Base-by-base conservation (phyloP, 2,797 vertebrate species). In the Anguilla obscura region DNA sequence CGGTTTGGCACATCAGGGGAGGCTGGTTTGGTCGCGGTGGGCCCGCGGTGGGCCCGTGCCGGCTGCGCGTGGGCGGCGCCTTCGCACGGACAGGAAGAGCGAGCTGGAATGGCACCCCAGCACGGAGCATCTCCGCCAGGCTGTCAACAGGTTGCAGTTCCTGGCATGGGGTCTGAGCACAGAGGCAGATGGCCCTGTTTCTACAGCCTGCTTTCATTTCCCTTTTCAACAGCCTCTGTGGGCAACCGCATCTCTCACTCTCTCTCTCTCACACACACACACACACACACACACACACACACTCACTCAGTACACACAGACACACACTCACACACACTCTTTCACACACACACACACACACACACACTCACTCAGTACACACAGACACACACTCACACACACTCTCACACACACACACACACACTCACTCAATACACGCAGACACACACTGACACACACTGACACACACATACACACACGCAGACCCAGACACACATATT, bases 101-200 rank as follows among this genome's bases (percentile, higher is more conserved):
- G 56, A 85, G 33, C 84, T 63, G 84, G 30, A 85, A 12, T 33
- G 6, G 33, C 18, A 4, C 58, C 18, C 21, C 56, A 9, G 87
- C 80, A 87, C 52, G 71, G 79, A 54, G 85, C 87, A 87, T 90
- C 85, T 45, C 87, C 91, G 90, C 88, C 82, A 71, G 58, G 24
- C 36, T 52, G 83, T 91, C 93, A 91, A 92, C 91, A 91, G 93
- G 92, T 93, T 92, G 89, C 90, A 90, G 48, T 36, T 69, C 86
- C 88, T 89, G 89, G 88, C 88, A 40, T 84, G 45, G 12, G 88
- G 82, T 92, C 69, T 88, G 66, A 90, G 88, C 86, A 86, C 71
- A 27, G 79, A 50, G 92, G 89, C 90, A 93, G 90, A 87, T 89
- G 86, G 86, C 56, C 16, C 56, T 3, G 56, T 58, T 58, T 18